phyloP scores from a whole-genome alignment of 2,888 invertebrate genomes.

The Scaptomyza cyrtandrae region DNA sequence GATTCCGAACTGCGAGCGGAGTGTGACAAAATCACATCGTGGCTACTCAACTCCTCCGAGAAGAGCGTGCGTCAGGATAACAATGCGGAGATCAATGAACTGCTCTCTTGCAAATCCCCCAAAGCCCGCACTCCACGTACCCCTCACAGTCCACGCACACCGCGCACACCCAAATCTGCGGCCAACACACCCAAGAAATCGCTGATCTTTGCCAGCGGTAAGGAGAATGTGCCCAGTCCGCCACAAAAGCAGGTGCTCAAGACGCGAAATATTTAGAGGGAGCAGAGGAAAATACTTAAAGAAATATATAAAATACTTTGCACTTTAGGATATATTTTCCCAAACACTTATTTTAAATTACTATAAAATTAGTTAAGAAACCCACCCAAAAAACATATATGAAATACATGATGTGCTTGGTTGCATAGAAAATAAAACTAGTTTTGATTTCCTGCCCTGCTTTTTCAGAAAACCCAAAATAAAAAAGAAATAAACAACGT shows the following conservation, averaged over 20 bases:
- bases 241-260: conserved; percentile 83
- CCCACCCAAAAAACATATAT: conserved; percentile 15
- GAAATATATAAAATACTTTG: conserved; percentile 11
- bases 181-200: conserved; percentile 83
- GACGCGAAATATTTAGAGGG: conserved; percentile 75
- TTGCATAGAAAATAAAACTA: conserved; percentile 40
- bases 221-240: conserved; percentile 83
- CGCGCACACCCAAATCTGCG: conserved; percentile 66
- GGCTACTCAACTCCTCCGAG: conserved; percentile 80
- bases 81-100: conserved; percentile 75
- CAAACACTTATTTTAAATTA: conserved; percentile 37
- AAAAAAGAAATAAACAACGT: conserved; percentile 27
- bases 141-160: conserved; percentile 74
- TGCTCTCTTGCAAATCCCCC: conserved; percentile 71
- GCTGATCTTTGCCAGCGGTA: conserved; percentile 82
- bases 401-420: conserved; percentile 52
- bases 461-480: neutral
- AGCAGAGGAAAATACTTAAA: neutral
- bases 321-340: conserved; percentile 49
- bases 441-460: conserved; percentile 59
- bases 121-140: conserved; percentile 65
- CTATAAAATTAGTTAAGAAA: conserved; percentile 62
- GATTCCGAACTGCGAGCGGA: conserved; percentile 82
- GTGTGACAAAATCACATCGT: conserved; percentile 83
- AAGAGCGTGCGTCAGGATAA: conserved; percentile 79